phyloP scores from a whole-genome alignment of 2,888 invertebrate genomes.

The Orchesella flavescens region DNA sequence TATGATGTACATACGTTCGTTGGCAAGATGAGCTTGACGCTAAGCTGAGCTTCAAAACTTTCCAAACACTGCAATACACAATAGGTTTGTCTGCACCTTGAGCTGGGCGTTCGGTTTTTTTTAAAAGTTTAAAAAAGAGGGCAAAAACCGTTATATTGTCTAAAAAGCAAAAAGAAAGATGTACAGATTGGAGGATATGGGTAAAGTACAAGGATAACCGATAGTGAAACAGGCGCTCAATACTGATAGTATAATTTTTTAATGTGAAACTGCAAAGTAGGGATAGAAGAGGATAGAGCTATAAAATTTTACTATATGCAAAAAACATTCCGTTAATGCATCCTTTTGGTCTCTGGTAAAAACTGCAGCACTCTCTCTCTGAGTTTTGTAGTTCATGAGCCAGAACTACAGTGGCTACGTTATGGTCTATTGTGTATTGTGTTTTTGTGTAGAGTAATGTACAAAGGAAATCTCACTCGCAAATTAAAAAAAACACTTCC shows the following conservation, averaged over 20 bases:
- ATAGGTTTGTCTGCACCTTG: constrained; percentile 9
- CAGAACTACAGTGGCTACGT: constrained; percentile 41
- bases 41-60: constrained; percentile 27
- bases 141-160: constrained; percentile 32
- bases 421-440: constrained; percentile 44
- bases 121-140: constrained; percentile 8
- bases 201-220: constrained; percentile 5
- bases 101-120: neutral
- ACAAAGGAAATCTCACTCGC: too few species aligned
- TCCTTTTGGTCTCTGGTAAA: neutral
- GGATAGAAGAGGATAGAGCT: constrained; percentile 6
- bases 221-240: neutral
- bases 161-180: neutral
- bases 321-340: neutral
- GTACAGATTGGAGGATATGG: neutral
- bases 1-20: constrained; percentile 37
- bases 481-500: too few species aligned
- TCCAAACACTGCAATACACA: constrained; percentile 2
- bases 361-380: neutral
- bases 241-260: neutral
- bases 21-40: neutral
- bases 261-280: neutral
- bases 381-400: constrained; percentile 23
- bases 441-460: neutral
- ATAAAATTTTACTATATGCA: constrained; percentile 9